These are phyloP conservation scores for Paratilapia polleni DNA, from an alignment of 2,113 vertebrate species.

Conservation along the genomic window DNA sequence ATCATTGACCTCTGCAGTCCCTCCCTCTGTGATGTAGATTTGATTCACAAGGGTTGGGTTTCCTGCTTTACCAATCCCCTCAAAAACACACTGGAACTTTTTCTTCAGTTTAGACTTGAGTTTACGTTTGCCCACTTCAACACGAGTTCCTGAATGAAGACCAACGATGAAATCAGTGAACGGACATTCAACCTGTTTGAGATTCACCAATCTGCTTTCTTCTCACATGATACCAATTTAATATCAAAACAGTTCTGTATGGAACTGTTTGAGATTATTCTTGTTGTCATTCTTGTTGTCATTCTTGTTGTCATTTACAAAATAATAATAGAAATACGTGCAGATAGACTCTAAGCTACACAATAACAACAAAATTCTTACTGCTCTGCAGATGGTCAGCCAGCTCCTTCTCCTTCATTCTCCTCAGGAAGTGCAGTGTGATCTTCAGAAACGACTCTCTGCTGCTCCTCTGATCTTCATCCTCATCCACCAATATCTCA, in stretches of 20 bases:
- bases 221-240: too few species aligned
- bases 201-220: too few species aligned
- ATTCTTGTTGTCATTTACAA: too few species aligned
- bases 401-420: not conserved
- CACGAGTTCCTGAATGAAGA: too few species aligned
- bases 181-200: too few species aligned
- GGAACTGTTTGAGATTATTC: too few species aligned
- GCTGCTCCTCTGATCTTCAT: not conserved
- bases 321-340: too few species aligned
- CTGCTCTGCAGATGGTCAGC: not conserved
- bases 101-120: too few species aligned
- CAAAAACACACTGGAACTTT: conserved; percentile 5
- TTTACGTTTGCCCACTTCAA: too few species aligned
- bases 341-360: not conserved
- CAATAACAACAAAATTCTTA: not conserved
- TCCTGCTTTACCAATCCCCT: conserved; percentile 7
- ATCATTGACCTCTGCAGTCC: conserved; percentile 4
- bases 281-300: too few species aligned
- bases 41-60: conserved; percentile 23
- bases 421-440: not conserved
- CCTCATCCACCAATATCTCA: not conserved
- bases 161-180: too few species aligned
- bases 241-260: too few species aligned
- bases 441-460: not conserved
- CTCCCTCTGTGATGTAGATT: conserved; percentile 60